Conservation (phyloP, 2,797 vertebrate species). For the Tympanoctomys barrerae region DNA sequence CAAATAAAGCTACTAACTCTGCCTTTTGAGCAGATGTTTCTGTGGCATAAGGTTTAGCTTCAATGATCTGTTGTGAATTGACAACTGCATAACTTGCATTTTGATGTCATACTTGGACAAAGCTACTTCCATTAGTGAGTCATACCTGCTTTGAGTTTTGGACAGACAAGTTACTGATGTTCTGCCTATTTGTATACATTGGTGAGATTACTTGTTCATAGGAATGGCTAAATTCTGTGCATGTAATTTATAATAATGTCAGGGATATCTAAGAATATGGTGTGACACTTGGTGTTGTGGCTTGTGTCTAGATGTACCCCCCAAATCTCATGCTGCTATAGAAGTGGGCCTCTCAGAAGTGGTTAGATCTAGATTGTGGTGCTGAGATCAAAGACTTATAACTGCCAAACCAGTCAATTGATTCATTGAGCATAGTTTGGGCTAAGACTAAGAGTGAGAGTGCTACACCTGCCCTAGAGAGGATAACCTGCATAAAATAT, state of each 20-base stretch:
- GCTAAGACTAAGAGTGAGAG: background rate
- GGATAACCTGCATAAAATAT: background rate
- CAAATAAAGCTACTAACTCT: background rate
- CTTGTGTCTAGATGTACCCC: background rate
- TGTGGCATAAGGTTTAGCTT: background rate
- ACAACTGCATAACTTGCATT: background rate
- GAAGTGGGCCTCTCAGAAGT: background rate
- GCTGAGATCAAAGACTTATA: background rate
- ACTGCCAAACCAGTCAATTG: background rate
- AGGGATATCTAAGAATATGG: background rate
- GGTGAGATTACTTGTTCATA: background rate
- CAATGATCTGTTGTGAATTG: background rate
- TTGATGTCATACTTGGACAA: background rate
- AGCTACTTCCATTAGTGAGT: background rate
- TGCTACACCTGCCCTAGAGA: background rate
- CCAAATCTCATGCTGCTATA: background rate
- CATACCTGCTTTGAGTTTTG: background rate
- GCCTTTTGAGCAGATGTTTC: background rate
- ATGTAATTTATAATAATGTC: background rate
- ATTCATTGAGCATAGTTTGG: background rate
- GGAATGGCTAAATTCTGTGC: background rate
- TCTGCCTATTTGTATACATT: background rate
- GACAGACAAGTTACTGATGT: background rate
- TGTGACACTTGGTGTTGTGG: background rate
- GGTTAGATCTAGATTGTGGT: background rate